phyloP scores from a whole-genome alignment of 2,797 vertebrate genomes.

The Tachyglossus aculeatus region DNA sequence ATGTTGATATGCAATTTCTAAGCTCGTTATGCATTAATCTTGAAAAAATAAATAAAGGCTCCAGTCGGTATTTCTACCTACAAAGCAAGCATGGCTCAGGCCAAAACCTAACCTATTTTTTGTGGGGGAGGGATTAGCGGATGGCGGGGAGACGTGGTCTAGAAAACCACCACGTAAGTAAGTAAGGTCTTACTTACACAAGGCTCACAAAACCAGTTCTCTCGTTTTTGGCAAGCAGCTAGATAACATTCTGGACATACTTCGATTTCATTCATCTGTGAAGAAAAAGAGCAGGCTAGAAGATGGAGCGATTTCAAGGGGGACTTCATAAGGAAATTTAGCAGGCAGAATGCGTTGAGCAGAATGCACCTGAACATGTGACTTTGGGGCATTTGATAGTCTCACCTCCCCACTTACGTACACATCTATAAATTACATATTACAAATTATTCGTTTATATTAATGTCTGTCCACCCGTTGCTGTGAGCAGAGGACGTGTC shows the following conservation, averaged over 20 bases:
- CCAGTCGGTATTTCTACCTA: not conserved
- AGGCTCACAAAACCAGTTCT: constrained; percentile 99
- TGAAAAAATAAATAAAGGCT: not conserved
- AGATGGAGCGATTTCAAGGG: no score
- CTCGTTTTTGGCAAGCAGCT: constrained; percentile 98
- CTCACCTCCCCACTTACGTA: no score
- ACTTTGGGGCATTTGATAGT: no score
- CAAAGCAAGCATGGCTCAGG: no score
- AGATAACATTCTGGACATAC: constrained; percentile 98
- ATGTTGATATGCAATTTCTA: not conserved
- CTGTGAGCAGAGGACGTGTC: no score
- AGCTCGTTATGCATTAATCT: not conserved
- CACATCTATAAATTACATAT: no score
- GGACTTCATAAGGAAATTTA: no score
- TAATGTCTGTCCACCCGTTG: no score
- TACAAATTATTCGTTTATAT: no score
- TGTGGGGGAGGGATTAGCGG: not conserved
- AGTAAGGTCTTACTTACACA: constrained; percentile 84
- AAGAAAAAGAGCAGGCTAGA: constrained; percentile 55
- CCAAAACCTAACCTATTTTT: not conserved
- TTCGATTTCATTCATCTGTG: constrained; percentile 99
- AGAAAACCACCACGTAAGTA: not conserved
- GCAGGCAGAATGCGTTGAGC: no score
- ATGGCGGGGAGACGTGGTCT: not conserved
- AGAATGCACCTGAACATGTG: no score